Percentiles rank a stretch among this genome's conserved stretches.
phyloP scores from a whole-genome alignment of 64 coral and sea anemone genomes.

The Actinia tenebrosa region DNA sequence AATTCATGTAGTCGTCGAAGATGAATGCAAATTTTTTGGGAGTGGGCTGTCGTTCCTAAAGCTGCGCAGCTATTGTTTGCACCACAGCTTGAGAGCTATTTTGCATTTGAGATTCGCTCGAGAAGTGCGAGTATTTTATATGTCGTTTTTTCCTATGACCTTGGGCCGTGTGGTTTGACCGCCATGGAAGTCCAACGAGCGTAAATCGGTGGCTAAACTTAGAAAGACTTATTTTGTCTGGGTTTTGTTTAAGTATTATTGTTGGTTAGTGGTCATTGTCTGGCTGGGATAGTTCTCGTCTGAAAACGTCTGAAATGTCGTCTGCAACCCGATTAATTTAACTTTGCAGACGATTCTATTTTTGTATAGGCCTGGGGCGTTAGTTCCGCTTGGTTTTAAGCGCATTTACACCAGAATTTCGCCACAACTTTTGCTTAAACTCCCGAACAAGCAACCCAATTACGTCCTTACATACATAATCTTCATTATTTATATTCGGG shows the following conservation, averaged over 20 bases:
- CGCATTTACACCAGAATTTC: background rate
- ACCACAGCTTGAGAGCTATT: slow-evolving; percentile 43
- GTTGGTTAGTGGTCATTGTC: slow-evolving; percentile 99
- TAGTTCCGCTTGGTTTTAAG: background rate
- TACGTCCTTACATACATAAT: background rate
- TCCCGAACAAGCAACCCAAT: background rate
- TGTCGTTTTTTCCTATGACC: slow-evolving; percentile 8
- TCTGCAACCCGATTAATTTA: slow-evolving; percentile 74
- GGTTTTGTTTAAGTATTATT: slow-evolving; percentile 99
- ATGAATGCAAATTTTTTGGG: slow-evolving; percentile 67
- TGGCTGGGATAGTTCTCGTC: slow-evolving; percentile 84
- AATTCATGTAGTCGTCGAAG: background rate
- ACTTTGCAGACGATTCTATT: slow-evolving; percentile 75
- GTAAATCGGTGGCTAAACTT: slow-evolving; percentile 6
- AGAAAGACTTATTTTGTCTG: slow-evolving; percentile 93
- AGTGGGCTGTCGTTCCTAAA: slow-evolving; percentile 46
- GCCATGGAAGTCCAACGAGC: background rate
- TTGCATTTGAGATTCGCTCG: slow-evolving; percentile 67
- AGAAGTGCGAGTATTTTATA: slow-evolving; percentile 33
- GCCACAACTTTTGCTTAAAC: background rate
- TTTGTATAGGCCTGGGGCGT: slow-evolving; percentile 34
- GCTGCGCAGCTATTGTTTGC: slow-evolving; percentile 62
- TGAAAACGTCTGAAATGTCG: slow-evolving; percentile 94
- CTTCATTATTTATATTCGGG: slow-evolving; percentile 4
- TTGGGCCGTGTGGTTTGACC: background rate